A percentile compares a stretch with the other conserved stretches of the same genome.
These are phyloP conservation scores for Choristoneura fumiferana DNA, from an alignment of 1,140 invertebrate genomes.

Conservation along the genomic window DNA sequence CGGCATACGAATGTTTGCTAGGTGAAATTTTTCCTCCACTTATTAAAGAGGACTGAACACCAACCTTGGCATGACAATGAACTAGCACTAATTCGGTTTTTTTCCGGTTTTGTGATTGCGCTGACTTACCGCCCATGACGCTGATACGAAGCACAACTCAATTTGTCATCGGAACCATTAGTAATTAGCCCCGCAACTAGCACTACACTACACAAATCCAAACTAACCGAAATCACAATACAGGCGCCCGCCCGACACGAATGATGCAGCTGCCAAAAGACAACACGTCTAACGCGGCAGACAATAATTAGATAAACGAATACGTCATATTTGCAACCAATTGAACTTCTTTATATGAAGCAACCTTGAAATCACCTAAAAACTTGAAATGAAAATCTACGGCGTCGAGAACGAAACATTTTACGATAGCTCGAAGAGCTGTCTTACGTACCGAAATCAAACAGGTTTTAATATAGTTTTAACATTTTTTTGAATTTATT, in stretches of 20 bases:
- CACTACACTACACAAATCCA: constrained; percentile 49
- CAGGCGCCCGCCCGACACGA: constrained; percentile 13
- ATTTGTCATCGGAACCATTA: constrained; percentile 30
- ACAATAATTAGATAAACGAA: constrained; percentile 67
- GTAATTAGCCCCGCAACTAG: constrained; percentile 35
- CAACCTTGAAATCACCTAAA: constrained; percentile 61
- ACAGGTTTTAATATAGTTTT: constrained; percentile 8
- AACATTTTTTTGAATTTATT: constrained; percentile 30
- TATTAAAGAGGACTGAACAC: constrained; percentile 9
- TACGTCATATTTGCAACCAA: constrained; percentile 50
- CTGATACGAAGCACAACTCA: constrained; percentile 34
- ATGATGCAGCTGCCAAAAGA: constrained; percentile 31
- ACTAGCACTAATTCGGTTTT: constrained; percentile 12
- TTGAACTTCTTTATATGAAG: constrained; percentile 47
- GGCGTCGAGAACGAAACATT: constrained; percentile 30
- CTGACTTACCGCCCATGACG: constrained; percentile 63
- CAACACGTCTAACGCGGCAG: constrained; percentile 38
- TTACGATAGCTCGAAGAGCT: constrained; percentile 19
- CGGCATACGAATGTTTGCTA: background rate
- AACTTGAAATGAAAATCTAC: constrained; percentile 39
- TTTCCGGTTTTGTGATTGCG: constrained; percentile 14
- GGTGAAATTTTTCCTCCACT: constrained; percentile 6
- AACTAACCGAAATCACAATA: constrained; percentile 38
- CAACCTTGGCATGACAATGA: constrained; percentile 5
- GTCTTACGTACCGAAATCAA: constrained; percentile 49